Evolutionary conservation across 2,888 invertebrate species (phyloP), one percentile per base, ranked within the genome.

Genomic region (Melieria omissa): DNA sequence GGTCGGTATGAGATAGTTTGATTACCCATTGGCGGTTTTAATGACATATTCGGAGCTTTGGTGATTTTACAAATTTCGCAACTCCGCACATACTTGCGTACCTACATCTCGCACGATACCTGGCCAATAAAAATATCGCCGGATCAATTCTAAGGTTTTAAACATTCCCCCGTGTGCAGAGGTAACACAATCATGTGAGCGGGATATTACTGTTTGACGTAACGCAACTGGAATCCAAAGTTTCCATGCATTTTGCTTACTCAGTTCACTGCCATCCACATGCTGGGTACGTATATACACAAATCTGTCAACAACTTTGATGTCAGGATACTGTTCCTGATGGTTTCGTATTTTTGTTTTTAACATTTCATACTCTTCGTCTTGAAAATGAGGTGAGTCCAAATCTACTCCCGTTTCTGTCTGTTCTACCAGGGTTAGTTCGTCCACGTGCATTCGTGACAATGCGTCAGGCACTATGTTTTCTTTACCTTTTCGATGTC

Each of bases 171-270:
- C 68, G 42, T 73, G 71, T 8, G 54, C 54, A 44, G 71, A 52
- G 41, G 62, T 57, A 10, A 42, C 47, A 44, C 14, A 7, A 44
- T 68, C 62, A 57, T 71, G 73, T n/a, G 62, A 65, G 14, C 55
- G 54, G 0, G 8, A 4, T 42, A 68, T 58, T 4, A 61, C 47
- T 3, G 52, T 45, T 1, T 29, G 16, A 1, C 61, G 45, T 5
- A 73, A 61, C 41, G 9, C 47, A 4, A 44, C 10, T 10, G 71
- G 73, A 10, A 73, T 58, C 73, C 73, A 73, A 6, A 73, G 55
- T 49, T 73, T 73, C 71, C 73, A 73, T 6, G 63, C 14, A 7
- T 62, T 16, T 6, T 47, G n/a, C n/a, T 70, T 58, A 10, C 62
- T 62, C 5, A 14, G 16, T 5, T 41, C 61, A 12, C 66, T 46